These are phyloP conservation scores for Ctenodactylus gundi DNA, from an alignment of 2,113 vertebrate species.

Conservation along the genomic window DNA sequence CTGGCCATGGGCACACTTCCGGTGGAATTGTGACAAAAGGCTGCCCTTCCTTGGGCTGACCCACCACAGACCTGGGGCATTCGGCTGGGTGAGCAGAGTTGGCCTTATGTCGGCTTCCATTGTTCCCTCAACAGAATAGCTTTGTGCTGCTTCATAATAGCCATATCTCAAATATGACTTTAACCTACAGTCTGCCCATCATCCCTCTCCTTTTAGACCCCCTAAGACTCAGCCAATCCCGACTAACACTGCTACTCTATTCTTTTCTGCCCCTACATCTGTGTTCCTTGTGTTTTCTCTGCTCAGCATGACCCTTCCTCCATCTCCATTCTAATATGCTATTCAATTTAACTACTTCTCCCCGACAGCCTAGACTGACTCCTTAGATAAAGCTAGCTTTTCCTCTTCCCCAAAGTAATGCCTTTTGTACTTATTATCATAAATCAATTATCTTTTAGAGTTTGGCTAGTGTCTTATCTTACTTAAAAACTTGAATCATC, in stretches of 20 bases:
- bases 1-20: neutral
- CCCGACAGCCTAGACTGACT: neutral
- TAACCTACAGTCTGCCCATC: neutral
- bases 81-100: neutral
- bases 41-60: neutral
- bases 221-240: neutral
- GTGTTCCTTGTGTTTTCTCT: neutral
- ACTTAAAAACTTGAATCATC: neutral
- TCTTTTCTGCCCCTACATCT: neutral
- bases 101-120: neutral
- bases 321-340: neutral
- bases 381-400: neutral
- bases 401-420: neutral
- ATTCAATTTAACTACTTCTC: neutral
- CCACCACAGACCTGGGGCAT: neutral
- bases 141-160: neutral
- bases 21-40: neutral
- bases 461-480: constrained; percentile 27
- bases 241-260: neutral
- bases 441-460: constrained; percentile 15
- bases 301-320: neutral
- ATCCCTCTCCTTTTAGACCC: neutral
- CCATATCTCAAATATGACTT: neutral
- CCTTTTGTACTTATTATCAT: neutral
- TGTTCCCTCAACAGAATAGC: neutral